Evolutionary conservation across 1,140 invertebrate genomes (phyloP).

Genomic region (Macrobrachium rosenbergii): DNA sequence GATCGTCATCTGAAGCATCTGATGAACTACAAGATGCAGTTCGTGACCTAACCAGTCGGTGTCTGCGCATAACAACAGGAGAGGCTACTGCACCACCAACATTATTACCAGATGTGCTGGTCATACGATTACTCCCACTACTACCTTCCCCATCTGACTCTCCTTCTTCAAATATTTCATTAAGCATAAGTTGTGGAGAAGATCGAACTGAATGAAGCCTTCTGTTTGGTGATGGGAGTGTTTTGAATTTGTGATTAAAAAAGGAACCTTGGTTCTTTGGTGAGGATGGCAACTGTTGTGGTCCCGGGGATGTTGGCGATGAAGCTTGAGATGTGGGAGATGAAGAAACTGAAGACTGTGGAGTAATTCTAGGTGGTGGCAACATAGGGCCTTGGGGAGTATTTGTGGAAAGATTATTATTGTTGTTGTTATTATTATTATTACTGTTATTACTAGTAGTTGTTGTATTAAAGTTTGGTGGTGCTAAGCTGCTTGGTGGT

Average conservation of each 20-base stretch:
- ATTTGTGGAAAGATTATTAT: constrained; percentile 30
- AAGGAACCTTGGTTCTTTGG: constrained; percentile 56
- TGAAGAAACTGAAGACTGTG: constrained; percentile 67
- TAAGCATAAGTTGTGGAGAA: constrained; percentile 77
- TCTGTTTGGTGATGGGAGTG: constrained; percentile 70
- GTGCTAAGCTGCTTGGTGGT: constrained; percentile 66
- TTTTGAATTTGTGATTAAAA: constrained; percentile 70
- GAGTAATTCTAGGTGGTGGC: constrained; percentile 67
- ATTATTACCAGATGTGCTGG: constrained; percentile 40
- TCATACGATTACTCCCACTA: constrained; percentile 69
- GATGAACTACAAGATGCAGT: constrained; percentile 91
- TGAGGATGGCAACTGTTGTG: constrained; percentile 23
- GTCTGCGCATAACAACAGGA: constrained; percentile 72
- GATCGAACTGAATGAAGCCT: constrained; percentile 73
- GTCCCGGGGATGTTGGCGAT: constrained; percentile 65
- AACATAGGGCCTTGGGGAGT: constrained; percentile 62
- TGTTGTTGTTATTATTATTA: constrained; percentile 30
- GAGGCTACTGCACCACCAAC: constrained; percentile 68
- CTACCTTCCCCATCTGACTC: constrained; percentile 69
- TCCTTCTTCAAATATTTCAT: constrained; percentile 82
- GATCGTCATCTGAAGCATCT: constrained; percentile 91
- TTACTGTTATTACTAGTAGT: constrained; percentile 22
- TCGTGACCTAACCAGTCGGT: constrained; percentile 81
- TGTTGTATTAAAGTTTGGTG: constrained; percentile 54
- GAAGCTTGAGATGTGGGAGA: constrained; percentile 67